Base-by-base conservation (phyloP, 2,797 vertebrate genomes). In the Anabas testudineus region DNA sequence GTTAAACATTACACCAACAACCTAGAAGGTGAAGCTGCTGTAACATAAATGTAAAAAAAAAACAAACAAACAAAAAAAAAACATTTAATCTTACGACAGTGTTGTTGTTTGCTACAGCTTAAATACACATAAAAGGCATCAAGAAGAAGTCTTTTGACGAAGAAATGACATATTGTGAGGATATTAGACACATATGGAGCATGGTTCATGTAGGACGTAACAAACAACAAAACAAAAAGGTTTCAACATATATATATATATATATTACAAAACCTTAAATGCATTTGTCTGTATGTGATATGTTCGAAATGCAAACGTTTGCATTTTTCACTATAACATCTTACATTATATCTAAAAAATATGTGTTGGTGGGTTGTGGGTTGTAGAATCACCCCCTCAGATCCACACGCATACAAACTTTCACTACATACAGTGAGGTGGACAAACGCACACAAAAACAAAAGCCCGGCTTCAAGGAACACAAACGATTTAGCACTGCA, bases 81-180 rank as follows among this genome's bases (percentile, higher is more conserved):
- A 49, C 36, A 64, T 70, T 39, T 56, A 76, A 68, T 49, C 64
- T 28, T 49, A 76, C 47, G 49, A 78, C 80, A 45, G 48, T 54
- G 58, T 73, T 55, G 60, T 82, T 56, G 41, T 61, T 76, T 84
- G 83, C 88, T 87, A 88, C 81, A 82, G 83, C 71, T 83, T 58
- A 46, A 65, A 75, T 71, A 75, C 76, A 89, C 69, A 41, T 34
- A 67, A 86, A 91, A 92, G 90, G 91, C 89, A 90, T 88, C 59
- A 2, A 80, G 76, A 89, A 84, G 61, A 74, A 76, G 58, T 57
- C 3, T 74, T 59, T 66, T 32, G 65, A 74, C 30, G 1, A 30
- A 48, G 16, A 67, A 74, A 36, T 37, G 34, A 88, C 62, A 46
- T 24, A 64, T 37, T 36, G 70, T 61, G 75, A 80, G 42, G 41